Evolutionary conservation across 2,888 invertebrate species (phyloP).

Genomic region (Yponomeuta sedellus): DNA sequence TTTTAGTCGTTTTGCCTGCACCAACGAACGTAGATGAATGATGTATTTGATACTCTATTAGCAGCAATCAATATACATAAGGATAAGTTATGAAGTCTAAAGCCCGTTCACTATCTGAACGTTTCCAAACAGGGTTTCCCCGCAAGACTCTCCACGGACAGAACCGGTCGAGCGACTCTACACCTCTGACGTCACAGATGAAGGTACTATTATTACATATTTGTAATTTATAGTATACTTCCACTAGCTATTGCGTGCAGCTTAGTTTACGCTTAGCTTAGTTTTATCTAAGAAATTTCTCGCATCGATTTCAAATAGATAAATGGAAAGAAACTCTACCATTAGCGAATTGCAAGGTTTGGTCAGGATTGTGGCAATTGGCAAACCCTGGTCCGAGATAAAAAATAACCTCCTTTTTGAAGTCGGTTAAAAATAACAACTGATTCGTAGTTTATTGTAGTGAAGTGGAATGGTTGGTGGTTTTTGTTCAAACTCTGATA

Average conservation of each 20-base stretch:
- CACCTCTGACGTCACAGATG: slow-evolving; percentile 13
- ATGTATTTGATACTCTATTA: background rate
- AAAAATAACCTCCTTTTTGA: too few species aligned
- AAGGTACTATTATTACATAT: background rate
- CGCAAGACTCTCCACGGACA: slow-evolving; percentile 6
- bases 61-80: background rate
- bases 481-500: too few species aligned
- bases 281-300: too few species aligned
- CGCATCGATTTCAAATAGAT: too few species aligned
- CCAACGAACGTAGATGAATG: background rate
- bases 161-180: slow-evolving; percentile 12
- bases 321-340: too few species aligned
- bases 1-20: background rate
- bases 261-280: too few species aligned
- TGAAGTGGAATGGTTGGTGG: too few species aligned
- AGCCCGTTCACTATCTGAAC: background rate
- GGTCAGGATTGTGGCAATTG: too few species aligned
- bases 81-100: slow-evolving; percentile 1
- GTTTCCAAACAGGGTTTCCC: slow-evolving; percentile 14
- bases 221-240: background rate
- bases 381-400: too few species aligned
- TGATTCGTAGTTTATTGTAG: too few species aligned
- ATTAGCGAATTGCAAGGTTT: too few species aligned
- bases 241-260: background rate
- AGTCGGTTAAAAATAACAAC: too few species aligned